Percentiles rank a stretch among this genome's conserved stretches.
phyloP scores from a whole-genome alignment of 2,888 invertebrate species.

The Sphecodes monilicornis region DNA sequence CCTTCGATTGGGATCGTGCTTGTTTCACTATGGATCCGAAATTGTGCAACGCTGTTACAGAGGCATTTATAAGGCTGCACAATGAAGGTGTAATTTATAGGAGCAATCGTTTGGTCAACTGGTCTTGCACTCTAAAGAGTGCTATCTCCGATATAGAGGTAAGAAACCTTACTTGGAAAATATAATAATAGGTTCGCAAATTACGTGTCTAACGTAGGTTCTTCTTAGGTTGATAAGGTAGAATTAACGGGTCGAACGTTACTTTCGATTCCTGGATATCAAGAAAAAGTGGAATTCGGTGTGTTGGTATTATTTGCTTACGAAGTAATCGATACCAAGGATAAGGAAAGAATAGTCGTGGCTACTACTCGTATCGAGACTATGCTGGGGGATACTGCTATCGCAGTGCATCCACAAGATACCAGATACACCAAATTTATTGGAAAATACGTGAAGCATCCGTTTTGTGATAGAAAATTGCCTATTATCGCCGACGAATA shows the following conservation, averaged over 20 bases:
- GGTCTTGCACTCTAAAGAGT: slow-evolving; percentile 98
- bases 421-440: slow-evolving; percentile 92
- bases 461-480: slow-evolving; percentile 92
- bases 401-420: slow-evolving; percentile 99
- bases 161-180: slow-evolving; percentile 16
- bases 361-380: slow-evolving; percentile 99
- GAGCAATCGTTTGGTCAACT: slow-evolving; percentile 97
- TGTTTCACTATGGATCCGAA: slow-evolving; percentile 98
- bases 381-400: slow-evolving; percentile 98
- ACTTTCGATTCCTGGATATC: slow-evolving; percentile 95
- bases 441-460: slow-evolving; percentile 94
- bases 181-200: slow-evolving; percentile 11
- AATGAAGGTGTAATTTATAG: slow-evolving; percentile 96
- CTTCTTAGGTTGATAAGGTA: slow-evolving; percentile 92
- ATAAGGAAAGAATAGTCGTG: slow-evolving; percentile 94
- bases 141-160: slow-evolving; percentile 99
- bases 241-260: slow-evolving; percentile 94
- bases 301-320: slow-evolving; percentile 97
- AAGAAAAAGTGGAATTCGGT: slow-evolving; percentile 96
- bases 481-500: slow-evolving; percentile 97
- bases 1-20: slow-evolving; percentile 97
- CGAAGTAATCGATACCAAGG: slow-evolving; percentile 89
- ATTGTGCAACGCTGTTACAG: slow-evolving; percentile 94
- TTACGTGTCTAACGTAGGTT: slow-evolving; percentile 10
- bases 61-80: slow-evolving; percentile 96